These are phyloP conservation scores for Tangara arthus DNA, from an alignment of 2,797 vertebrate species.

Conservation along the genomic window DNA sequence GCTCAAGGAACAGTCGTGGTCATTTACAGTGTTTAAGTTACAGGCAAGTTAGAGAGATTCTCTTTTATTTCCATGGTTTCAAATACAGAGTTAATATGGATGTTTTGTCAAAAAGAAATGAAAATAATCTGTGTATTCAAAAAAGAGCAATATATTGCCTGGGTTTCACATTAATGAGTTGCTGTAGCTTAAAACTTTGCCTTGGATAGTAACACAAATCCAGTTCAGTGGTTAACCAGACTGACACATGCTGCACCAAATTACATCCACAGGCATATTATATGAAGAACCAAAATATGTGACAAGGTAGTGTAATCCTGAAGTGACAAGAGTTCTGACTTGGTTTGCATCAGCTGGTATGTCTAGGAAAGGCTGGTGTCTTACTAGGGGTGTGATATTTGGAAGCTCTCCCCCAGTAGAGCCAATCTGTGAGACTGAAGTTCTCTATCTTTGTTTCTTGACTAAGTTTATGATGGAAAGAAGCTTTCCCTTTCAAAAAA, in stretches of 20 bases:
- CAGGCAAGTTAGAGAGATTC: background rate
- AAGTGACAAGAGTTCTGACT: background rate
- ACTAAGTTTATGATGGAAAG: background rate
- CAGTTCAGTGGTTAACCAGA: background rate
- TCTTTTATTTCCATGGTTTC: background rate
- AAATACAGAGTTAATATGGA: background rate
- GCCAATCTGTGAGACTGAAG: background rate
- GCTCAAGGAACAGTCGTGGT: background rate
- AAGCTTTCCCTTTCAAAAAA: background rate
- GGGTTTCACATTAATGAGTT: background rate
- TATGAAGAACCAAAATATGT: background rate
- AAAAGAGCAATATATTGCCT: background rate
- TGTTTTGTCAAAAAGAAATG: background rate
- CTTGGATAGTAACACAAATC: background rate
- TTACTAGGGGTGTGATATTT: background rate
- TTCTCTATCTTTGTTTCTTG: background rate
- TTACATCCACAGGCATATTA: background rate
- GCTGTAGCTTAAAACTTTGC: background rate
- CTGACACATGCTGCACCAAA: background rate
- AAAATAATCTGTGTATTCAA: background rate
- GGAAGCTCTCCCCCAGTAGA: background rate
- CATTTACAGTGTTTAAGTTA: background rate
- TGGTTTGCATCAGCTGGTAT: background rate
- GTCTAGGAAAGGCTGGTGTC: background rate
- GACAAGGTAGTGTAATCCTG: background rate